Evolutionary conservation across 2,797 vertebrate species (phyloP).

Genomic region (Sebastes flavidus): DNA sequence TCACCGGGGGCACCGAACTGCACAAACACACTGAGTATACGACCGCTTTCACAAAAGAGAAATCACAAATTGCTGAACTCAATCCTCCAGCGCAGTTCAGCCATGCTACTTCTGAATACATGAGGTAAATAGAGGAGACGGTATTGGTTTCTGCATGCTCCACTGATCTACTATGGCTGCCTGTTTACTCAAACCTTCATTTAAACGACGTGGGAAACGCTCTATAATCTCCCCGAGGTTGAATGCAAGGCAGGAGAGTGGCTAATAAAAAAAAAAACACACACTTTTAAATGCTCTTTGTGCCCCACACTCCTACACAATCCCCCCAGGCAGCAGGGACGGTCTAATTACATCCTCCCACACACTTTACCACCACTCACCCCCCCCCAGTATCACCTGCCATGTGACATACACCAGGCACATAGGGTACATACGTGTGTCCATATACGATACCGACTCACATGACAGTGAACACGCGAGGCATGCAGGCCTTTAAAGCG

Average conservation of each 20-base stretch:
- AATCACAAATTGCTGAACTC: slow-evolving; percentile 25
- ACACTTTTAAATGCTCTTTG: slow-evolving; percentile 22
- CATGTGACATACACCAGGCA: slow-evolving; percentile 11
- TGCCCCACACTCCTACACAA: slow-evolving; percentile 28
- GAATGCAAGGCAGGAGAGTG: slow-evolving; percentile 29
- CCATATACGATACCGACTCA: slow-evolving; percentile 10
- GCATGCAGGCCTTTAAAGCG: neutral
- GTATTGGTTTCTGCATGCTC: slow-evolving; percentile 36
- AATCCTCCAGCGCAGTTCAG: slow-evolving; percentile 23
- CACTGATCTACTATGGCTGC: slow-evolving; percentile 22
- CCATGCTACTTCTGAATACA: slow-evolving; percentile 2
- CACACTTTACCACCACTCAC: slow-evolving; percentile 6
- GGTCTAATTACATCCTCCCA: slow-evolving; percentile 43
- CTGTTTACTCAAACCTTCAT: slow-evolving; percentile 48
- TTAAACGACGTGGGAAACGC: slow-evolving; percentile 26
- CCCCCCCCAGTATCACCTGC: slow-evolving; percentile 14
- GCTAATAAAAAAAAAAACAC: slow-evolving; percentile 3
- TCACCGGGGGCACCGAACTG: neutral
- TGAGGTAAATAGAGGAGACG: slow-evolving; percentile 8
- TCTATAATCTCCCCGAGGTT: slow-evolving; percentile 27
- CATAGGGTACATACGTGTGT: slow-evolving; percentile 17
- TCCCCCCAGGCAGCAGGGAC: slow-evolving; percentile 14
- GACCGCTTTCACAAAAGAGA: slow-evolving; percentile 18
- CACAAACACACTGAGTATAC: neutral
- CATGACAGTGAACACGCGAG: neutral